Evolutionary conservation across 2,888 invertebrate genomes (phyloP).

Genomic region (Acrobasis suavella): DNA sequence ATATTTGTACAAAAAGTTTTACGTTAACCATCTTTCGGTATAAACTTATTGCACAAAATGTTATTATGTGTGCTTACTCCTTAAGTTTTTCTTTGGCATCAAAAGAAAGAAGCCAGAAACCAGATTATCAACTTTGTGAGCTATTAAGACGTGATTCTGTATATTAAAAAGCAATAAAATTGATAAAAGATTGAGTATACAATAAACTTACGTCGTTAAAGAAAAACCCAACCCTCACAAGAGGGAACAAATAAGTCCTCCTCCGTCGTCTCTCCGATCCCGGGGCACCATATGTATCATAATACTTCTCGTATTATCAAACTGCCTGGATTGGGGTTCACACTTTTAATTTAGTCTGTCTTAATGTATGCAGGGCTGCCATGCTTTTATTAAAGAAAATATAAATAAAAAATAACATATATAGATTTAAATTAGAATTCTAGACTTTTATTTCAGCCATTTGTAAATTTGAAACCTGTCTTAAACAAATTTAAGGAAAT

Average conservation of each 20-base stretch:
- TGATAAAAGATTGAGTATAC: conserved; percentile 12
- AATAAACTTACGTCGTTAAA: conserved; percentile 8
- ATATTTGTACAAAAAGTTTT: no score
- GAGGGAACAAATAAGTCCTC: conserved; percentile 62
- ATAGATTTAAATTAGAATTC: no score
- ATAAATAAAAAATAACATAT: neutral
- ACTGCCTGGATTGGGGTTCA: conserved; percentile 59
- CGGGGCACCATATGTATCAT: conserved; percentile 74
- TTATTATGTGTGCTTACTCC: no score
- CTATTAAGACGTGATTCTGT: neutral
- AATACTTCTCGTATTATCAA: conserved; percentile 75
- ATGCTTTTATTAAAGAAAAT: neutral
- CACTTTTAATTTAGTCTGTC: conserved; percentile 81
- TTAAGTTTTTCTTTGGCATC: no score
- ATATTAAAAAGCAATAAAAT: conserved; percentile 6
- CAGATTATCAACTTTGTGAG: no score
- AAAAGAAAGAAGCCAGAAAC: no score
- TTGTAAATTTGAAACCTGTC: no score
- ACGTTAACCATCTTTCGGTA: no score
- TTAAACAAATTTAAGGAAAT: no score
- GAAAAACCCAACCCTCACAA: conserved; percentile 46
- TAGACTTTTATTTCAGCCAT: no score
- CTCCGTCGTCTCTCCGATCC: conserved; percentile 71
- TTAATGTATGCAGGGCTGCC: conserved; percentile 69
- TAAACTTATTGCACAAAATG: no score